A percentile compares a stretch with the other conserved stretches of the same genome.
phyloP scores from a whole-genome alignment of 2,797 vertebrate genomes.

The Coracias cyanogaster region DNA sequence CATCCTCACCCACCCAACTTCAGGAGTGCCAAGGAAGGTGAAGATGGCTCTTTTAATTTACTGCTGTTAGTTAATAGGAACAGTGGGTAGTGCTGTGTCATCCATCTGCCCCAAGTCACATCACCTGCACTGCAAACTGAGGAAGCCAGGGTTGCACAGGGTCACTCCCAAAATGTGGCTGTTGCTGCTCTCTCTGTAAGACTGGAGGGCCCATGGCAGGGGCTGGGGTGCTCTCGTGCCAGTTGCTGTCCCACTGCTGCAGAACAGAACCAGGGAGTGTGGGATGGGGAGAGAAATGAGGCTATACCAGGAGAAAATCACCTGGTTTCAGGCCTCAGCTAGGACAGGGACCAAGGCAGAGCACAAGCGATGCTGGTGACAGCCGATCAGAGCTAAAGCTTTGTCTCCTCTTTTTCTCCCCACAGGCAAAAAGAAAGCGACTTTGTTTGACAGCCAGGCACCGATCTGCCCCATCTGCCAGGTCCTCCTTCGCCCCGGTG shows the following conservation, averaged over 20 bases:
- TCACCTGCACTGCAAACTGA: rapidly evolving
- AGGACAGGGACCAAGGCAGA: background rate
- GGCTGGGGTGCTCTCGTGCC: rapidly evolving
- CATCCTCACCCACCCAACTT: background rate
- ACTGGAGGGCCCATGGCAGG: background rate
- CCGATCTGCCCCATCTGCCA: conserved; percentile 98
- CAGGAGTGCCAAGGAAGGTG: background rate
- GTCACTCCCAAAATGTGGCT: background rate
- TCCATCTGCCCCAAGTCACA: background rate
- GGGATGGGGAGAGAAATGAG: background rate
- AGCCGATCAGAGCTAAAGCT: background rate
- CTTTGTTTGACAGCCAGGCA: conserved; percentile 96
- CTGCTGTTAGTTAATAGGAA: background rate
- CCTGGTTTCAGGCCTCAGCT: background rate
- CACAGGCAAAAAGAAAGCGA: conserved; percentile 98
- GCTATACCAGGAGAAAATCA: background rate
- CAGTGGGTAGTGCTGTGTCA: background rate
- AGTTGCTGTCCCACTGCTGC: background rate
- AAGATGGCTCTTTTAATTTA: background rate
- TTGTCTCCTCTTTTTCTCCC: conserved; percentile 38
- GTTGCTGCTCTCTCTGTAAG: background rate
- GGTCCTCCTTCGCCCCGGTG: conserved; percentile 93
- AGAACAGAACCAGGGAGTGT: background rate
- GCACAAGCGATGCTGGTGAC: rapidly evolving
- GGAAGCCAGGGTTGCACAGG: background rate